Percentiles rank a stretch among this genome's conserved stretches.
These are phyloP conservation scores for Apotomis betuletana DNA, from an alignment of 2,888 invertebrate species.

Conservation along the genomic window DNA sequence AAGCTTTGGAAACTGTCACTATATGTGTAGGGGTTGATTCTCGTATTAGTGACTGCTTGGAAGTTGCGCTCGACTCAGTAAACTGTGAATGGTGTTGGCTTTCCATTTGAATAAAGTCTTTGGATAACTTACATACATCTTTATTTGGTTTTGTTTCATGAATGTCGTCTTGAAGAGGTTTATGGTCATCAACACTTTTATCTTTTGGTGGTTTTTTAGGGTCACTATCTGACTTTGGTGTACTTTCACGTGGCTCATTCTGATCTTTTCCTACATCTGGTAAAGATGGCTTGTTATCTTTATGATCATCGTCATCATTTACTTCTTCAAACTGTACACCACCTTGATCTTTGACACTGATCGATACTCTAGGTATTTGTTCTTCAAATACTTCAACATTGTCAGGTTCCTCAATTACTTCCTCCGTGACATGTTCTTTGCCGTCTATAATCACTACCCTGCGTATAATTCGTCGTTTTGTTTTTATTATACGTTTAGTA, in stretches of 20 bases:
- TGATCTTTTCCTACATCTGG: constrained; percentile 6
- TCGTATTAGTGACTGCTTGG: constrained; percentile 44
- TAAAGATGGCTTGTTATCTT: constrained; percentile 15
- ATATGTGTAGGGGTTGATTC: constrained; percentile 53
- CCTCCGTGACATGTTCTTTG: constrained; percentile 92
- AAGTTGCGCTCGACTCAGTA: constrained; percentile 42
- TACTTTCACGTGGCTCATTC: neutral
- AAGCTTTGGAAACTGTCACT: constrained; percentile 52
- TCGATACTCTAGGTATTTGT: constrained; percentile 87
- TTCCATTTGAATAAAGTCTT: constrained; percentile 65
- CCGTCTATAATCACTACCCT: constrained; percentile 91
- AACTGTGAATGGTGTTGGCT: constrained; percentile 48
- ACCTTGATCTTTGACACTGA: constrained; percentile 85
- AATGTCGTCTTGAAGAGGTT: constrained; percentile 40
- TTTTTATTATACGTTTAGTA: constrained; percentile 89
- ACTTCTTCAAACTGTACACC: constrained; percentile 71
- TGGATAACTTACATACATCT: constrained; percentile 52
- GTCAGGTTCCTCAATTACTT: constrained; percentile 93
- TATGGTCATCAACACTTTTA: constrained; percentile 31
- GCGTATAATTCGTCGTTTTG: constrained; percentile 89
- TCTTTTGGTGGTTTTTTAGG: constrained; percentile 9
- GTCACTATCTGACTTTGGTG: neutral
- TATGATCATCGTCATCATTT: constrained; percentile 57
- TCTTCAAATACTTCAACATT: constrained; percentile 88
- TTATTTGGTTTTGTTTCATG: constrained; percentile 30